Evolutionary conservation across 1,140 invertebrate genomes (phyloP), one percentile per base, ranked within the genome.

Genomic region (Popillia japonica): DNA sequence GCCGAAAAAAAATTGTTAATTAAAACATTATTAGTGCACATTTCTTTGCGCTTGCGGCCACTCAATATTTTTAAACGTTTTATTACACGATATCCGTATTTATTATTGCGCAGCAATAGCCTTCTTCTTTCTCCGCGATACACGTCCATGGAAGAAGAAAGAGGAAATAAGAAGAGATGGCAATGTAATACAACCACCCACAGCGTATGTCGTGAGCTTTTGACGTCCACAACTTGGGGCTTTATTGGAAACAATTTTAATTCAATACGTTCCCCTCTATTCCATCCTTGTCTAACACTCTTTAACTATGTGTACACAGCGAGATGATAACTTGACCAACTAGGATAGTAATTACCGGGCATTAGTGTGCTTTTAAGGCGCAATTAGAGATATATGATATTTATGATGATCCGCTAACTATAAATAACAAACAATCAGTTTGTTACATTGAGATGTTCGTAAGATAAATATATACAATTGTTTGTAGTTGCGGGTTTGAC

Each of bases 331-430:
- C 72, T 59, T 55, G 44, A 74, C 77, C 77, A 74, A 72, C 77
- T 78, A 75, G 73, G 77, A 78, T 78, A 75, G 61, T 78, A 78
- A 78, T 78, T 78, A 74, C 74, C 73, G 40, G 72, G 77, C 74
- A 78, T 78, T 78, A 75, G 74, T 75, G 64, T 72, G 77, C 77
- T 78, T 78, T 78, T 78, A 78, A 74, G 73, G 77, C 77, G 74
- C 64, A 78, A 78, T 78, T 78, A 78, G 77, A 78, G 77, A 78
- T 78, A 78, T 78, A 78, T 78, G 77, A 78, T 78, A 78, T 78
- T 78, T 78, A 78, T 78, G 73, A 44, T 59, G 77, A 75, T 74
- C 74, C 73, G 77, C 74, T 75, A 72, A 78, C 77, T 75, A 78
- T 78, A 78, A 78, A 78, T 78, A 78, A 78, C 72, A 74, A 78